Evolutionary conservation across 2,797 vertebrate genomes (phyloP).

Genomic region (Yasuhikotakia modesta): DNA sequence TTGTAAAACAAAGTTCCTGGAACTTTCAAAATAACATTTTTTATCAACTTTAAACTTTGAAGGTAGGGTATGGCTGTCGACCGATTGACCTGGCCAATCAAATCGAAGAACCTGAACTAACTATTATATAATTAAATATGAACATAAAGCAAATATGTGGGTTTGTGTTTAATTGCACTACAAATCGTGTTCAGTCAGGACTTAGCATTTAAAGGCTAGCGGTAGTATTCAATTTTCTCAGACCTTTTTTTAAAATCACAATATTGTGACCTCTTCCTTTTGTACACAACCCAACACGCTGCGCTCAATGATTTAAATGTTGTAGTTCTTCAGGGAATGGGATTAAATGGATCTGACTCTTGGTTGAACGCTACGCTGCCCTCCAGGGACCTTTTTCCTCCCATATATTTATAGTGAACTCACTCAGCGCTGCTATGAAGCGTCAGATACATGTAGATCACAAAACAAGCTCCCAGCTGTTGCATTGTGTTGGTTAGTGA

Average conservation of each 20-base stretch:
- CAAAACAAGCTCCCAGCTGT: background rate
- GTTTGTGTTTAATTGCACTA: background rate
- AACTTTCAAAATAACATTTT: too few relatives aligned
- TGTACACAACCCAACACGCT: background rate
- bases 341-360: background rate
- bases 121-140: background rate
- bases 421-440: background rate
- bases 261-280: background rate
- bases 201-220: background rate
- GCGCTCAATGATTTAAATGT: background rate
- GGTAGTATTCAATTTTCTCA: background rate
- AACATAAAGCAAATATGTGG: background rate
- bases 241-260: background rate
- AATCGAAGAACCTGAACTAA: background rate
- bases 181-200: background rate
- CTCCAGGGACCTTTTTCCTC: background rate
- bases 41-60: too few relatives aligned
- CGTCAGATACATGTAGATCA: slow-evolving; percentile 1
- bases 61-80: too few relatives aligned
- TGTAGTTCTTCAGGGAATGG: background rate
- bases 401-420: slow-evolving; percentile 1
- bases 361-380: background rate
- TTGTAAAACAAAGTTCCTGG: too few relatives aligned
- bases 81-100: background rate
- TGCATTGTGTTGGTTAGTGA: background rate